A percentile compares a stretch with the other conserved stretches of the same genome.
Conservation (phyloP, 2,113 vertebrate genomes). For the Esox niger region DNA sequence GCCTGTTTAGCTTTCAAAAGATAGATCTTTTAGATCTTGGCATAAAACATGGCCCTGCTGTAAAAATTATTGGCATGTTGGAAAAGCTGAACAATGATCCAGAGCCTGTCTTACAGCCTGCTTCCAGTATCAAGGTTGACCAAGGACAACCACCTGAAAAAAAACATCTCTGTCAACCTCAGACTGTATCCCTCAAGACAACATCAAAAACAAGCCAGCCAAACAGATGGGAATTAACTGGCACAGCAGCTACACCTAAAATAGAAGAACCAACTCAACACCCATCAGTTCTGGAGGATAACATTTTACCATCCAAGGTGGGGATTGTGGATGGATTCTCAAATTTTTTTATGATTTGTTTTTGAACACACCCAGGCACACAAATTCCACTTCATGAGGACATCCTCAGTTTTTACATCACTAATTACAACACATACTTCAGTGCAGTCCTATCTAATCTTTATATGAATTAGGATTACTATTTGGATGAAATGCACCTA, state of each 20-base stretch:
- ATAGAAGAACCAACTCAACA: background rate
- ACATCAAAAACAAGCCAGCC: background rate
- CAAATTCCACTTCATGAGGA: no score
- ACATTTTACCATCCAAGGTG: background rate
- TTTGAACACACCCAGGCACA: no score
- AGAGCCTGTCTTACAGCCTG: constrained; percentile 17
- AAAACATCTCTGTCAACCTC: background rate
- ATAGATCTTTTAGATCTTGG: constrained; percentile 61
- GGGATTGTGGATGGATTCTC: background rate
- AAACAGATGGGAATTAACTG: background rate
- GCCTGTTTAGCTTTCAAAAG: constrained; percentile 63
- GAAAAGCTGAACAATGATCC: constrained; percentile 17
- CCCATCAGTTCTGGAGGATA: background rate
- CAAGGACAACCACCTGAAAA: background rate
- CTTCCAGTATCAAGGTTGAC: background rate
- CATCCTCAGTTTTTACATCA: no score
- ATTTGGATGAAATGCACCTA: no score
- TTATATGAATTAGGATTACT: no score
- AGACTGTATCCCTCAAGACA: accelerated
- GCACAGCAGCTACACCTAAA: accelerated
- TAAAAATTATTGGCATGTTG: constrained; percentile 57
- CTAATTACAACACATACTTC: no score
- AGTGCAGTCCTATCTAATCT: no score
- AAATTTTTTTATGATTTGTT: no score
- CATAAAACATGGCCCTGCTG: constrained; percentile 66